Evolutionary conservation across 2,113 vertebrate species (phyloP).

Genomic region (Nycticorax nycticorax): DNA sequence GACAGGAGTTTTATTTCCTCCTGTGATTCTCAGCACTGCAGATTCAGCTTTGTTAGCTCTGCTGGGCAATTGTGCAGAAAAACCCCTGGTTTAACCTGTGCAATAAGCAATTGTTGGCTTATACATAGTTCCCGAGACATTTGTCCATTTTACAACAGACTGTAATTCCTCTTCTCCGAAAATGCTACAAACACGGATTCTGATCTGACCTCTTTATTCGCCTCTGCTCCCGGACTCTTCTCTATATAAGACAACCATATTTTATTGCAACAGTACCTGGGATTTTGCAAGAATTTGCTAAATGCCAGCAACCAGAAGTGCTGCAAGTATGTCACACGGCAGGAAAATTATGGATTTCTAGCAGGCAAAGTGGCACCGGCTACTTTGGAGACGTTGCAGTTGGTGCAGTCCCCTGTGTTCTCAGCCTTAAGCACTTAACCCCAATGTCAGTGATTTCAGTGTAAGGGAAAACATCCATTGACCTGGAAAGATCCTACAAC

Average conservation of each 20-base stretch:
- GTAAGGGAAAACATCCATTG: background rate
- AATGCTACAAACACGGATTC: background rate
- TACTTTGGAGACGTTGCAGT: background rate
- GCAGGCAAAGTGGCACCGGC: background rate
- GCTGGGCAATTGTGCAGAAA: constrained; percentile 26
- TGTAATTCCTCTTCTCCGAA: background rate
- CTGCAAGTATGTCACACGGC: background rate
- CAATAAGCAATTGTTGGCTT: constrained; percentile 2
- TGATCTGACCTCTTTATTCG: constrained; percentile 2
- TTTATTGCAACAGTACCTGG: background rate
- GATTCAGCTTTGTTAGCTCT: constrained; percentile 47
- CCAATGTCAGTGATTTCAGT: background rate
- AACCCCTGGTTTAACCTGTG: constrained; percentile 3
- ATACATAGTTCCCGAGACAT: constrained; percentile 8
- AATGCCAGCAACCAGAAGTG: background rate
- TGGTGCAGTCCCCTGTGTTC: background rate
- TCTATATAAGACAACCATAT: background rate
- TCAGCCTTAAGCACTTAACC: background rate
- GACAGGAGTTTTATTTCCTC: constrained; percentile 13
- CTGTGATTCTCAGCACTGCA: constrained; percentile 22
- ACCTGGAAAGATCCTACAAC: background rate
- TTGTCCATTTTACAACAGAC: constrained; percentile 27
- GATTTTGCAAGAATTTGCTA: constrained; percentile 1
- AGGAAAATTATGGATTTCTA: background rate
- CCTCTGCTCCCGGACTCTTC: background rate